These are phyloP conservation scores for Yponomeuta sedellus DNA, from an alignment of 2,888 invertebrate species.

Conservation along the genomic window DNA sequence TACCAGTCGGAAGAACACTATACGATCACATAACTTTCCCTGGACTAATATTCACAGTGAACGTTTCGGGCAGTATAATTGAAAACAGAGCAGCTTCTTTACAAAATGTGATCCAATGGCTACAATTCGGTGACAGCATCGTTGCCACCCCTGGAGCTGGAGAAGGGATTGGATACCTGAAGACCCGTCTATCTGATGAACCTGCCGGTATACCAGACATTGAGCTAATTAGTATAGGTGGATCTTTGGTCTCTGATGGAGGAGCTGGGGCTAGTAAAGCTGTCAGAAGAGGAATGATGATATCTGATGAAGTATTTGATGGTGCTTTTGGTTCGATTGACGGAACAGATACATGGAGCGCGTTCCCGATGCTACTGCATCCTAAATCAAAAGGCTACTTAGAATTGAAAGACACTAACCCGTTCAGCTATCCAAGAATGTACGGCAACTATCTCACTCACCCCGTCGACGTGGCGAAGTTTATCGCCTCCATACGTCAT, in stretches of 20 bases:
- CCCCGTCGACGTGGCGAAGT: conserved; percentile 78
- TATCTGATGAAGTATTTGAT: conserved; percentile 58
- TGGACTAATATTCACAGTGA: conserved; percentile 80
- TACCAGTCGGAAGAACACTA: conserved; percentile 79
- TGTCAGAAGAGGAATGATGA: conserved; percentile 56
- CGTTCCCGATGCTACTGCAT: conserved; percentile 79
- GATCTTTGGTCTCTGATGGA: conserved; percentile 54
- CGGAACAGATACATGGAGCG: conserved; percentile 67
- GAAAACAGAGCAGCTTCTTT: conserved; percentile 38
- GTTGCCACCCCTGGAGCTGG: conserved; percentile 75
- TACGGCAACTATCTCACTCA: conserved; percentile 82
- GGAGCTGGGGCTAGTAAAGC: conserved; percentile 53
- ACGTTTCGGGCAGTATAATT: conserved; percentile 41
- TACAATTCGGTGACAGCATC: conserved; percentile 55
- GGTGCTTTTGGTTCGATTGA: conserved; percentile 59
- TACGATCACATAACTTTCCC: conserved; percentile 80
- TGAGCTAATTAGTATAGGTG: conserved; percentile 80
- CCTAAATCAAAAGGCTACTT: conserved; percentile 83
- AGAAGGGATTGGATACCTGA: conserved; percentile 79
- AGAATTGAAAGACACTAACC: conserved; percentile 78
- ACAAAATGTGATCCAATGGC: conserved; percentile 37
- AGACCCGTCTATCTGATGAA: conserved; percentile 71
- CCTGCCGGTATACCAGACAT: conserved; percentile 79
- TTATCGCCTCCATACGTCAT: conserved; percentile 77
- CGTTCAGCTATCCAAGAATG: conserved; percentile 79